Percentiles rank a stretch among this genome's conserved stretches.
phyloP scores from a whole-genome alignment of 2,888 invertebrate species.

The Dione vanillae region DNA sequence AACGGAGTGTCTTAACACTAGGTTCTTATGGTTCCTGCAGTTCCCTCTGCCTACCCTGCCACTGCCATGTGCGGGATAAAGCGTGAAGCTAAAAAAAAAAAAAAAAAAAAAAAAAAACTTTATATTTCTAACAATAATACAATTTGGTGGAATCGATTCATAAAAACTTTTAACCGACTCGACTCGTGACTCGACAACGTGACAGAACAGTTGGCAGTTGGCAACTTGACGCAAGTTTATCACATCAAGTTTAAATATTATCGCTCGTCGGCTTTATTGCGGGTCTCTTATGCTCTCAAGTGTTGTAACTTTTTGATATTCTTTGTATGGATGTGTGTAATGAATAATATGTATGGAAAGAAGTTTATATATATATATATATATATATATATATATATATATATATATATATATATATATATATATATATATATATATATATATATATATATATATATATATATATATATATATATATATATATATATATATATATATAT shows the following conservation, averaged over 20 bases:
- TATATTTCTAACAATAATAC: slow-evolving; percentile 7
- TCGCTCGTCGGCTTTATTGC: slow-evolving; percentile 35
- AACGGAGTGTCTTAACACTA: no score
- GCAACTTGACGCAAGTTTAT: slow-evolving; percentile 38
- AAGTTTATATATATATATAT: background rate
- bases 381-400: no score
- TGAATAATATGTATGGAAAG: background rate
- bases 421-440: no score
- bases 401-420: no score
- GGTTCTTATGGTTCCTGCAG: no score
- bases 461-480: no score
- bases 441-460: no score
- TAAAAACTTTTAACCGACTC: slow-evolving; percentile 38
- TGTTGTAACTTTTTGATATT: slow-evolving; percentile 16
- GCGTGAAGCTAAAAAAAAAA: no score
- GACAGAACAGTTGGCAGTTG: slow-evolving; percentile 35
- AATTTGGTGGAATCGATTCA: slow-evolving; percentile 41
- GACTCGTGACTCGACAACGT: slow-evolving; percentile 33
- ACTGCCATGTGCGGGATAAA: no score
- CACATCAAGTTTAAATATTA: slow-evolving; percentile 42
- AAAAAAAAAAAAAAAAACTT: no score
- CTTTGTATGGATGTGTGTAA: background rate
- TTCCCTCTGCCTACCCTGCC: no score
- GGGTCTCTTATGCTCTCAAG: slow-evolving; percentile 15
- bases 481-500: no score